Base-by-base conservation (phyloP, 1,140 invertebrate species). In the Heliothis subflexa region DNA sequence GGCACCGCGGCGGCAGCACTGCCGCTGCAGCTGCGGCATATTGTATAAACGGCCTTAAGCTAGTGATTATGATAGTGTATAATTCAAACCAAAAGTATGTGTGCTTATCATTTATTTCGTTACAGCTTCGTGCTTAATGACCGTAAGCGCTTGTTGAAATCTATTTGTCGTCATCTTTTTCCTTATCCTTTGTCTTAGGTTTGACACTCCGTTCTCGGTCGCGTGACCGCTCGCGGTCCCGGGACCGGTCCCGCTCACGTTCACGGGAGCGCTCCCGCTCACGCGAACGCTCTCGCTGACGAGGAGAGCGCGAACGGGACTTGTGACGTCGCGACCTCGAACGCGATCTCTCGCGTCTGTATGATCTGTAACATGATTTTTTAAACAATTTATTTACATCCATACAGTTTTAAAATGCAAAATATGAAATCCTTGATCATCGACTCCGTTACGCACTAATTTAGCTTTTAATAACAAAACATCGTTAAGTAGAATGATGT, bases 291-390 rank as follows among this genome's bases (percentile, higher is more conserved):
- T 93, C 91, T 28, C 93, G 88, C 55, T 72, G 83, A 0, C 91
- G 86, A 77, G 93, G 94, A 57, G 93, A 94, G 7, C 94, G 91
- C 9, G 93, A 95, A 0, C 94, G 88, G 5, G 93, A 95, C 81
- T 94, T 94, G 88, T 94, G 93, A 45, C 94, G 92, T 1, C 93
- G 89, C 18, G 93, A 92, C 2, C 94, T 81, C 0, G 94, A 95
- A n/a, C 94, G 88, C 1, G 94, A 95, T 4, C 94, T 81, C 70
- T 94, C 92, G 9, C 94, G 86, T 71, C 93, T 82, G 78, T 95
- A 94, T 28, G 93, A 94, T 76, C 94, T 95, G 80, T 33, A 40
- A 40, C 5, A 40, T 40, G 5, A 33, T 33, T 0, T 33, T 33
- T 33, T 5, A 33, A 33, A 7, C 3, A 33, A 3, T 33, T 33